Evolutionary conservation across 2,888 invertebrate species (phyloP).

Genomic region (Cylloceria caligata): DNA sequence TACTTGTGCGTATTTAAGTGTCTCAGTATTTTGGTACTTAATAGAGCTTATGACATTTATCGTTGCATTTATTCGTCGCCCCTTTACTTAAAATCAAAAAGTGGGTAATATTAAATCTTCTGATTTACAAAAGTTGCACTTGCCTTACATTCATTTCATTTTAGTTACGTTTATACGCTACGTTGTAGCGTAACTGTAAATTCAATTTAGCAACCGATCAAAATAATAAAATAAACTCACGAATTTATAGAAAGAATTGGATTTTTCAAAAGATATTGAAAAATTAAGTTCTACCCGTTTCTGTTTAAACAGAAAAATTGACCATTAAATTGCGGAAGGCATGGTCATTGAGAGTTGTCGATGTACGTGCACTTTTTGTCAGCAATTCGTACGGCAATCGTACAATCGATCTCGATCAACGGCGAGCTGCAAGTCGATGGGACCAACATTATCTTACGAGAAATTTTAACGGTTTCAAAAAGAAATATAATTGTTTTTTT

Average conservation of each 20-base stretch:
- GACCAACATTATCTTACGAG: conserved; percentile 55
- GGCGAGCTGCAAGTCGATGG: conserved; percentile 52
- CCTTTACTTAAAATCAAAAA: conserved; percentile 34
- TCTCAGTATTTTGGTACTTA: conserved; percentile 60
- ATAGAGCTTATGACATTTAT: conserved; percentile 31
- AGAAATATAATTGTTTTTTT: too few species aligned
- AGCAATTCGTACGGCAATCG: conserved; percentile 31
- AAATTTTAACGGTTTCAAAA: conserved; percentile 36
- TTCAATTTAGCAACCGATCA: not conserved
- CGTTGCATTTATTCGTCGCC: conserved; percentile 1
- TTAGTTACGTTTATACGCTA: not conserved
- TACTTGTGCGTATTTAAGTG: not conserved
- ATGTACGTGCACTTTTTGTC: conserved; percentile 50
- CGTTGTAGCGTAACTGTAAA: not conserved
- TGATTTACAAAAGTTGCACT: not conserved
- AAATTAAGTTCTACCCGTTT: conserved; percentile 10
- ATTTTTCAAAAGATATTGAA: not conserved
- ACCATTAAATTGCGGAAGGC: conserved; percentile 25
- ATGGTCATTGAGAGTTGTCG: conserved; percentile 18
- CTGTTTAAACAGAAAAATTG: not conserved
- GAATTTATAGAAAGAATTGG: not conserved
- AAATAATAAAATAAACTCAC: not conserved
- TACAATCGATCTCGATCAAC: conserved; percentile 31
- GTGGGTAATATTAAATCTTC: not conserved
- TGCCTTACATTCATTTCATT: not conserved